Percentiles rank a stretch among this genome's conserved stretches.
Conservation (phyloP, 2,888 invertebrate species). For the Agrotis puta region DNA sequence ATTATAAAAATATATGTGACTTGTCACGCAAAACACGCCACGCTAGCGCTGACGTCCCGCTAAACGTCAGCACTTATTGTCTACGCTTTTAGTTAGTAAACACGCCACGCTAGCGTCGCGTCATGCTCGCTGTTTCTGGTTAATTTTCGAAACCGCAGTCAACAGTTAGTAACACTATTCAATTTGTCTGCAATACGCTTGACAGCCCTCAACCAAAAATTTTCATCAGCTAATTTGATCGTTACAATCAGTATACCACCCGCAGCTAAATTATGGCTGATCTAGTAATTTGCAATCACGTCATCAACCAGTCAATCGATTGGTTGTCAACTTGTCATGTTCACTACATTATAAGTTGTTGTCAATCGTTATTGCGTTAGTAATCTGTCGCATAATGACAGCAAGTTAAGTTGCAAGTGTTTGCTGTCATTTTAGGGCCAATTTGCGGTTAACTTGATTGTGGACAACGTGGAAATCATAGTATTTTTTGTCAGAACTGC, state of each 20-base stretch:
- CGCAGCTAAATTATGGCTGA: conserved; percentile 4
- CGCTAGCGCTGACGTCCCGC: no score
- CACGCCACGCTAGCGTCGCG: no score
- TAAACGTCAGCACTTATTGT: no score
- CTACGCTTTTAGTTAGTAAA: no score
- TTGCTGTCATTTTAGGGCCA: conserved; percentile 32
- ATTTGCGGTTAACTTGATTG: neutral
- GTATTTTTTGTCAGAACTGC: no score
- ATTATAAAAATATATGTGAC: no score
- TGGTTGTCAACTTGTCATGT: conserved; percentile 25
- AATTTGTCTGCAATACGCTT: neutral
- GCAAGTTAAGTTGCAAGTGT: conserved; percentile 10
- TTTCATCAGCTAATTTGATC: conserved; percentile 4
- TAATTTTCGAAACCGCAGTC: no score
- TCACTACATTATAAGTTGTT: no score
- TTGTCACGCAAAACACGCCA: no score
- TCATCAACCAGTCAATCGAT: conserved; percentile 30
- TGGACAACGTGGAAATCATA: no score
- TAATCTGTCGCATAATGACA: conserved; percentile 3
- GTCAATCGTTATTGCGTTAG: conserved; percentile 30
- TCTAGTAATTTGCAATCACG: conserved; percentile 27
- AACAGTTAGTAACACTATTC: neutral
- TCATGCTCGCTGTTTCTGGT: no score
- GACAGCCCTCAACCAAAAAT: conserved; percentile 9
- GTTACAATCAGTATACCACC: conserved; percentile 32